Base-by-base conservation (phyloP, 1,140 invertebrate species). In the Hycleus phaleratus region DNA sequence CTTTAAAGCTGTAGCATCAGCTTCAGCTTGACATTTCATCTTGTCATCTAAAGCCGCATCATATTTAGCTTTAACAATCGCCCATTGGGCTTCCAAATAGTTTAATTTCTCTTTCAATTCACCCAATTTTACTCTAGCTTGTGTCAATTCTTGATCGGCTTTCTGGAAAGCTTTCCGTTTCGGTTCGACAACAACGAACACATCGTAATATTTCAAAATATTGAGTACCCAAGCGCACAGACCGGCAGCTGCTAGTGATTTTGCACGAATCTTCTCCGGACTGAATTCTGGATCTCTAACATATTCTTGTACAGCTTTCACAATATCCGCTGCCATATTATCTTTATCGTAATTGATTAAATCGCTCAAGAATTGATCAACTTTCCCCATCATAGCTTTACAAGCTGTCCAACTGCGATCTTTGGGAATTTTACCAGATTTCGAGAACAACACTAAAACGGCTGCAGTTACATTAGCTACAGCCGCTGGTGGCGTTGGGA, bases 171-270 rank as follows among this genome's bases (percentile, higher is more conserved):
- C 79, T 46, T 82, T 76, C 72, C 93, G 79, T 68, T 97, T 93
- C 8, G 95, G 95, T 71, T 94, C 92, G 0, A 98, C 94, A 32
- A 91, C 86, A 57, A 92, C 88, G 71, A 88, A 97, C 11, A 97
- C 91, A 43, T 91, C 86, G 74, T 94, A 92, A 76, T 93, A 98
- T 45, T 82, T 86, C 66, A 91, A 81, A 61, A 97, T 95, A 73
- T 97, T 97, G 52, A 94, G 88, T 0, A 93, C 93, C 93, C 94
- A 97, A 8, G 91, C 86, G 69, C 93, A 97, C 0, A 97, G 75
- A 51, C 89, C 93, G 50, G 90, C 89, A 18, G 94, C 95, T 39
- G 95, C 94, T 46, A 83, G 80, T 1, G 93, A 97, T 76, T 96
- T 96, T 0, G 82, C 79, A 56, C 82, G 73, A 61, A 98, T 89